Evolutionary conservation across 2,797 vertebrate genomes (phyloP).

Genomic region (Mormyrus proboscirostris): DNA sequence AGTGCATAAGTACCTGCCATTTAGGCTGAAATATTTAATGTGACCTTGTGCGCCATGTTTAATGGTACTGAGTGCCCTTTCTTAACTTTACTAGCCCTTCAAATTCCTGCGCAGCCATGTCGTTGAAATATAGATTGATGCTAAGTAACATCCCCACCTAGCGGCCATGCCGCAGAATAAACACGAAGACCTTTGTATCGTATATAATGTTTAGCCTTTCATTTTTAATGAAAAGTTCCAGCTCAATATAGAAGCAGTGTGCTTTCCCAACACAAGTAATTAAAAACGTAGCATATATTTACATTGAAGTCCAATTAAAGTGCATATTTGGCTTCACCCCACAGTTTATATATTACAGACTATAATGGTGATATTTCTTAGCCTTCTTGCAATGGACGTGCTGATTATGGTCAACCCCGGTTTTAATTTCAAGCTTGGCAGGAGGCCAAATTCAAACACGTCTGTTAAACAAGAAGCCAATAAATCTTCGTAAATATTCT

Average conservation of each 20-base stretch:
- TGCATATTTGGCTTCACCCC: background rate
- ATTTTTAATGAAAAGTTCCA: background rate
- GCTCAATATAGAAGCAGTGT: background rate
- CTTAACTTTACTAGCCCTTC: background rate
- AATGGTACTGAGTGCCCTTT: background rate
- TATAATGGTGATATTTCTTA: background rate
- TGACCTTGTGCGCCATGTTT: background rate
- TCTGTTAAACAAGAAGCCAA: background rate
- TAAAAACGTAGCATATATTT: background rate
- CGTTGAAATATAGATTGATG: background rate
- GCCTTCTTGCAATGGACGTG: background rate
- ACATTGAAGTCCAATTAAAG: background rate
- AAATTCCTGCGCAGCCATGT: background rate
- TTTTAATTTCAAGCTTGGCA: background rate
- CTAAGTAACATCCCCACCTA: background rate
- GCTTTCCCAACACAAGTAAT: background rate
- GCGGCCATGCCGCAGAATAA: background rate
- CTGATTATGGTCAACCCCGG: background rate
- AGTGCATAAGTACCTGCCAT: background rate
- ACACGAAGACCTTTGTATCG: background rate
- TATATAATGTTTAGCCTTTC: background rate
- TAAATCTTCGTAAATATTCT: background rate
- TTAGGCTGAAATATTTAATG: background rate
- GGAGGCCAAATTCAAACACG: background rate
- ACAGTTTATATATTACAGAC: background rate